phyloP scores from a whole-genome alignment of 1,140 invertebrate species.

The Coptotermes formosanus region DNA sequence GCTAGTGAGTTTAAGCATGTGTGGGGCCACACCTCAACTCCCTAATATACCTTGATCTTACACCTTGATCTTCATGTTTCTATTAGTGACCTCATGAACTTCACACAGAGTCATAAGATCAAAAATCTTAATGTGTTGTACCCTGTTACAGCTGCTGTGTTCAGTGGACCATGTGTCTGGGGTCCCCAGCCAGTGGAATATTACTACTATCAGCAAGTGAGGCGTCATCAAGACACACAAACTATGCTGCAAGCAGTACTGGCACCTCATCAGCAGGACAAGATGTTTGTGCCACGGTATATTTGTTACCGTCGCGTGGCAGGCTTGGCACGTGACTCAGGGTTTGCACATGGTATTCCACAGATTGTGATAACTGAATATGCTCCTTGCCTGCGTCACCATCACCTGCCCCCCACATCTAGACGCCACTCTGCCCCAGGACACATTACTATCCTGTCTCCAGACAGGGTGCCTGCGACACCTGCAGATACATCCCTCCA shows the following conservation, averaged over 20 bases:
- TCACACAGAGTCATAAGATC: no score
- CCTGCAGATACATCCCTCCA: background rate
- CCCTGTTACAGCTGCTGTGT: constrained; percentile 28
- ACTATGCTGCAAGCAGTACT: background rate
- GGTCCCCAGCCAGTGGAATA: background rate
- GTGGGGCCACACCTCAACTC: no score
- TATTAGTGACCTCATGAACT: no score
- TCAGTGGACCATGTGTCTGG: constrained; percentile 28
- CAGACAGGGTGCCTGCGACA: background rate
- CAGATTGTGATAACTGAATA: background rate
- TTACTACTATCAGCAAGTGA: constrained; percentile 24
- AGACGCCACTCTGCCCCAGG: background rate
- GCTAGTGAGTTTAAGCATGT: no score
- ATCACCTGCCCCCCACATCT: background rate
- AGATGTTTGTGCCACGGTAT: background rate
- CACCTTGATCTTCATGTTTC: no score
- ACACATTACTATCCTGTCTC: background rate
- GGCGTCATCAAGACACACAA: background rate
- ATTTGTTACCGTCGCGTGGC: background rate
- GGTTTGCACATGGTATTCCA: background rate
- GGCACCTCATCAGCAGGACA: background rate
- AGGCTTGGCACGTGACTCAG: background rate
- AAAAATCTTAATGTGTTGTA: background rate
- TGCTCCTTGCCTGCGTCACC: background rate
- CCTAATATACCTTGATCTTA: no score